Conservation (phyloP, 1,140 invertebrate species). For the Rhagoletis pomonella region DNA sequence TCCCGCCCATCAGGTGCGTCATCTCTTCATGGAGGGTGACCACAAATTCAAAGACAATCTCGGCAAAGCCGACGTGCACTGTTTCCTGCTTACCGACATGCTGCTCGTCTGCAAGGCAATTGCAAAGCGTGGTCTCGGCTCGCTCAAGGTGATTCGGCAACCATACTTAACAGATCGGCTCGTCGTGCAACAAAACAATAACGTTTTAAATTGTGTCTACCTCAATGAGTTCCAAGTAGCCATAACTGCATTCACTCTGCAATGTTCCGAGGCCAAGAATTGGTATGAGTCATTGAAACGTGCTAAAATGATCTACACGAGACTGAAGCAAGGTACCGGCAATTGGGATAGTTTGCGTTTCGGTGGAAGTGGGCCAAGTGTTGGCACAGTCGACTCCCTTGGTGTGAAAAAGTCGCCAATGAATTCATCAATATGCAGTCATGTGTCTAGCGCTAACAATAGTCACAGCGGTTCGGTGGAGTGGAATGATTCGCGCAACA, state of each 20-base stretch:
- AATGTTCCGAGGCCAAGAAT: conserved; percentile 79
- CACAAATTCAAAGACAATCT: conserved; percentile 87
- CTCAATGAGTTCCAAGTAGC: conserved; percentile 89
- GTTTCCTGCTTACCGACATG: conserved; percentile 92
- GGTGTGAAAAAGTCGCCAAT: conserved; percentile 72
- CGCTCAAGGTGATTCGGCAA: conserved; percentile 82
- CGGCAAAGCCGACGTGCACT: conserved; percentile 87
- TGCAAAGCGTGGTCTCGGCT: conserved; percentile 79
- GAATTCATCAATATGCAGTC: conserved; percentile 73
- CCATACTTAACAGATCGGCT: conserved; percentile 88
- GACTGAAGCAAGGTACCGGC: conserved; percentile 76
- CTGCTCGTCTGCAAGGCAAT: conserved; percentile 90
- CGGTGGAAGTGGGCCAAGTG: conserved; percentile 66
- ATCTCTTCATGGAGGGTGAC: conserved; percentile 90
- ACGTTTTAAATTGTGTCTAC: conserved; percentile 85
- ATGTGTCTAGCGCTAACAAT: conserved; percentile 80
- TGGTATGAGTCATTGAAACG: conserved; percentile 81
- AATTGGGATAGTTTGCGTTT: conserved; percentile 74
- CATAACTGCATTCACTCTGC: conserved; percentile 84
- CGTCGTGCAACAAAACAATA: conserved; percentile 82
- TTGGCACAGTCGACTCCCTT: conserved; percentile 73
- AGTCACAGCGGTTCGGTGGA: conserved; percentile 85
- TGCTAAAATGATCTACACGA: conserved; percentile 79
- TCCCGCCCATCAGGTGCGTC: conserved; percentile 81
- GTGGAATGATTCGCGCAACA: conserved; percentile 79